Base-by-base conservation (phyloP, 1,140 invertebrate genomes). In the Apis laboriosa region DNA sequence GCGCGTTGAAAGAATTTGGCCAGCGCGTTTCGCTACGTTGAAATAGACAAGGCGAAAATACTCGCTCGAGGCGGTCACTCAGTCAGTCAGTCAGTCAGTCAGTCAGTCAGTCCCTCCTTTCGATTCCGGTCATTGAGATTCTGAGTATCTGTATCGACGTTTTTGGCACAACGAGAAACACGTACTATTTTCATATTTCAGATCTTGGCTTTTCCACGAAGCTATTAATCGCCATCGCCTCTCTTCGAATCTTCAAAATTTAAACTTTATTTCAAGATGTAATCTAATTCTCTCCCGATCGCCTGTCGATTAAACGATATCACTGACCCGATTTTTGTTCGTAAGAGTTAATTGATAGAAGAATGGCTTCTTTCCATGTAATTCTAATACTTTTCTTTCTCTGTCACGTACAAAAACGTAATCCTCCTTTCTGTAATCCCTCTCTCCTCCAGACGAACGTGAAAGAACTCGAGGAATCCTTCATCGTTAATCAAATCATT, bases 21-120 rank as follows among this genome's bases (percentile, higher is more conserved):
- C 66, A 60, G 74, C 61, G 49, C 49, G n/a, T 66, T 63, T 56
- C 9, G 19, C 17, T n/a, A 56, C 19, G 55, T 73, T 77, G 81
- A 86, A 86, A 86, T 87, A 87, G 85, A 70, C 68, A 49, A 74
- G 51, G 66, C 66, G 55, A 56, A 87, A 87, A 84, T 86, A 77
- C 61, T 28, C 56, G 5, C 19, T 19, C 8, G 49, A 61, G 34
- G 34, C 34, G 4, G 34, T 34, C 34, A 34, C 1, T 34, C 34
- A 43, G 34, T 43, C 34, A 0, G 34, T 43, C 34, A 7, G 34
- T 43, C 34, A 5, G 34, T 34, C 34, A 4, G 34, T 34, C 34
- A 4, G 34, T 43, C 34, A 5, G 34, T 34, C 28, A 28, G 28
- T 53, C 19, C 51, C 9, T 63, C n/a, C 73, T 80, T 84, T 79